These are phyloP conservation scores for Ariopsis seemanni DNA, from an alignment of 2,113 vertebrate genomes.

Conservation along the genomic window DNA sequence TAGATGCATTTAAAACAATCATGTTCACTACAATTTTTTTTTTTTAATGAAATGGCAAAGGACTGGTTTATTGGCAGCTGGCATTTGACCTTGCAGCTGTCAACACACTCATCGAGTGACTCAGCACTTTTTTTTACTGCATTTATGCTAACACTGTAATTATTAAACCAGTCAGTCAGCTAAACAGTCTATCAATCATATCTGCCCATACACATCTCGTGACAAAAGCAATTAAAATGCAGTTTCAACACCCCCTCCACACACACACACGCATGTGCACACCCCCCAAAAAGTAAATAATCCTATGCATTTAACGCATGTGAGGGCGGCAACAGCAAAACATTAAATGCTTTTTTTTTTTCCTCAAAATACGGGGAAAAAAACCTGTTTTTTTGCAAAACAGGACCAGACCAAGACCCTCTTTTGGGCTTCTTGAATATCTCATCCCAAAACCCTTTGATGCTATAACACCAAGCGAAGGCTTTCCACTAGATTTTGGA, in stretches of 20 bases:
- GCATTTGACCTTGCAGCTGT: neutral
- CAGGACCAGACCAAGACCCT: neutral
- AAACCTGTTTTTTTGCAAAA: no score
- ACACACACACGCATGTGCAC: no score
- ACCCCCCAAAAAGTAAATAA: neutral
- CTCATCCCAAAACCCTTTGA: neutral
- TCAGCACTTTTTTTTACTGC: neutral
- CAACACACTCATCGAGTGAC: no score
- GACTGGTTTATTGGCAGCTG: neutral
- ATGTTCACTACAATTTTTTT: neutral
- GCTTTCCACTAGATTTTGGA: neutral
- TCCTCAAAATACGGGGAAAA: no score
- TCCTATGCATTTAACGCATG: neutral
- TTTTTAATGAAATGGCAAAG: neutral
- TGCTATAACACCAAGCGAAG: neutral
- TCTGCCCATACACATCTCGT: neutral
- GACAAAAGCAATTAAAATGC: neutral
- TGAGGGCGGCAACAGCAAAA: neutral
- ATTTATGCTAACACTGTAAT: neutral
- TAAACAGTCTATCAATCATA: neutral
- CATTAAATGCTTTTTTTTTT: neutral
- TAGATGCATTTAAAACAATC: neutral
- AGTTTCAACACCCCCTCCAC: neutral
- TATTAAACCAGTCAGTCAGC: neutral
- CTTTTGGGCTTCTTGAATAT: neutral